phyloP scores from a whole-genome alignment of 2,797 vertebrate species.

The Megalops cyprinoides region DNA sequence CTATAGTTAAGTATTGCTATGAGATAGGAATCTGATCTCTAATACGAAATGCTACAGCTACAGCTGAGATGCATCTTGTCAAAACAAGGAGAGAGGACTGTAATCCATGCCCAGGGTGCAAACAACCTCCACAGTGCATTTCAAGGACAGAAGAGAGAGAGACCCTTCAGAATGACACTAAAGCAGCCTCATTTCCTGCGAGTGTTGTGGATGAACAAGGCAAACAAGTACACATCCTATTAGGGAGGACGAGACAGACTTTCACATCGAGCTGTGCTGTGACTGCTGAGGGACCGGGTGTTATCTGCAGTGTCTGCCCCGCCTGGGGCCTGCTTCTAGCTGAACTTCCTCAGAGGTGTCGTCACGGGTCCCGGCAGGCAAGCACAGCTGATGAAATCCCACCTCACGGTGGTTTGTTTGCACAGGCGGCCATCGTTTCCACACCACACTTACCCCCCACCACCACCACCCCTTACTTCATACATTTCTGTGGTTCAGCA shows the following conservation, averaged over 20 bases:
- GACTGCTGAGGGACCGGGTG: neutral
- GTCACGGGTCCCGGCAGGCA: neutral
- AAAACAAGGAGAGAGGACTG: neutral
- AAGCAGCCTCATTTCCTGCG: neutral
- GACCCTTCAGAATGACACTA: neutral
- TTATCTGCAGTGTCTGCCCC: neutral
- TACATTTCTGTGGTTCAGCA: neutral
- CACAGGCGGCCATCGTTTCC: neutral
- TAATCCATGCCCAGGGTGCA: neutral
- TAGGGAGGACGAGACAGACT: neutral
- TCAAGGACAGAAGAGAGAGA: neutral
- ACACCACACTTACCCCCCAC: neutral
- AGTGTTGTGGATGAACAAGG: neutral
- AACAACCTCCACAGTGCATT: constrained; percentile 21
- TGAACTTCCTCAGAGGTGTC: neutral
- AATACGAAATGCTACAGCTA: neutral
- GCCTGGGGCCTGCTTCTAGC: neutral
- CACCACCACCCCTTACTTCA: neutral
- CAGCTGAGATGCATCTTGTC: neutral
- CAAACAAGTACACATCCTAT: neutral
- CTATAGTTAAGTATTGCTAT: neutral
- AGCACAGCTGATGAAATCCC: neutral
- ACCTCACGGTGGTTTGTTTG: neutral
- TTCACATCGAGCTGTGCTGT: too few species aligned
- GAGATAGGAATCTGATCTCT: constrained; percentile 15